These are phyloP conservation scores for Hylia prasina DNA, from an alignment of 2,113 vertebrate genomes.

Conservation along the genomic window DNA sequence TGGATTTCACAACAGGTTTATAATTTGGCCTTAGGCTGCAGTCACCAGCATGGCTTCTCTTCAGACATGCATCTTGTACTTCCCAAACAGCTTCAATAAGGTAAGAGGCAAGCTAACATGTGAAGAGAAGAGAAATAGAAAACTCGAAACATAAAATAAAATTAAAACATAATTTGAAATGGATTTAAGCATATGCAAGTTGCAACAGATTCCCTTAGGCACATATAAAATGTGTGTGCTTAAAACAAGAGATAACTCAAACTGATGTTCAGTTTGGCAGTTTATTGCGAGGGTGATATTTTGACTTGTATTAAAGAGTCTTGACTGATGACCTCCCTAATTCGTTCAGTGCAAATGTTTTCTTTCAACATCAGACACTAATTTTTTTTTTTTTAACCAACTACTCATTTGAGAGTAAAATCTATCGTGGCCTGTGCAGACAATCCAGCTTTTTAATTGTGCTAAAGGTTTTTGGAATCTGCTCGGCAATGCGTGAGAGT, in stretches of 20 bases:
- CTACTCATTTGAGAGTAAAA: constrained; percentile 54
- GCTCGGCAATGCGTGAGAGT: background rate
- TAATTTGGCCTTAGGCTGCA: background rate
- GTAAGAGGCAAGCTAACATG: background rate
- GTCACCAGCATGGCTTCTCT: background rate
- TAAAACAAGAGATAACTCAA: constrained; percentile 51
- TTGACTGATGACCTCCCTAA: constrained; percentile 70
- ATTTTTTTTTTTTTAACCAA: background rate
- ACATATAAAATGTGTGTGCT: background rate
- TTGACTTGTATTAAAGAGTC: constrained; percentile 64
- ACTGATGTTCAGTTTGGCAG: constrained; percentile 38
- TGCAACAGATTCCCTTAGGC: constrained; percentile 29
- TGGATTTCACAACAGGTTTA: background rate
- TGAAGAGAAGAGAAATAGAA: background rate
- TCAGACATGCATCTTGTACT: background rate
- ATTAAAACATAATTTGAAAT: background rate
- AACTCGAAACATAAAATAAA: background rate
- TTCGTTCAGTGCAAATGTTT: constrained; percentile 63
- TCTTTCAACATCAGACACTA: constrained; percentile 65
- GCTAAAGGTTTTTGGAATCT: constrained; percentile 21
- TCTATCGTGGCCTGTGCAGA: constrained; percentile 59
- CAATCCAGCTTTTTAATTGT: constrained; percentile 50
- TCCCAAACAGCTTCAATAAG: background rate
- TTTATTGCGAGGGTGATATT: constrained; percentile 49
- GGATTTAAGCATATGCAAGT: background rate